Base-by-base conservation (phyloP, 2,113 vertebrate species). In the Pseudolaguvia tuberculata region DNA sequence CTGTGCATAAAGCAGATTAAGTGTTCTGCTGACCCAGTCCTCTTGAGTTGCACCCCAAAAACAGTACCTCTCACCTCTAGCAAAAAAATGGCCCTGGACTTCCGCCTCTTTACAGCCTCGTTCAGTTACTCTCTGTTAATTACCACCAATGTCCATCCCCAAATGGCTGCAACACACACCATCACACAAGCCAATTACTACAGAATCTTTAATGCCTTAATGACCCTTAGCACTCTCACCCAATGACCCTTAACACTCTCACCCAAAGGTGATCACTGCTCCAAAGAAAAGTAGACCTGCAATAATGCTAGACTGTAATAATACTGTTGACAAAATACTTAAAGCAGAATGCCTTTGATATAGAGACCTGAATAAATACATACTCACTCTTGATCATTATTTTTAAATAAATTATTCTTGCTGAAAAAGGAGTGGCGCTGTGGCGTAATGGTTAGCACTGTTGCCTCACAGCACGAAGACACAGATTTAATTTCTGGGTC, bases 161-260 rank as follows among this genome's bases (percentile, higher is more conserved):
- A 77, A 81, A 74, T 73, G 68, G 42, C 23, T 2, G 70, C 56
- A 70, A 87, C 85, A 88, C 84, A 87, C 86, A 86, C 82, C 79
- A 81, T 85, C 85, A 82, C 87, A 89, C 85, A 82, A 81, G 88
- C 86, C 87, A 91, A 91, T 90, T 91, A 90, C 87, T 87, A 86
- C 87, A 88, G 86, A 91, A 90, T 90, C 87, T 91, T 90, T 90
- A 91, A 91, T 92, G 89, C 80, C 81, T 23, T 63, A 63, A 23
- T 63, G 61, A 35, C 31, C 31, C 31, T 35, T 6, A 35, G 6
- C 31, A 35, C 61, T 15, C 42, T 81, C 82, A 86, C 90, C 87
- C 86, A 83, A 81, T 81, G 86, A 79, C 84, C 86, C 82, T 79
- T 56, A 84, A 84, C 82, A n/a, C n/a, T n/a, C n/a, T n/a, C n/a